A percentile compares a stretch with the other conserved stretches of the same genome.
Evolutionary conservation across 2,888 invertebrate genomes (phyloP).

Genomic region (Drosophila meridionalis): DNA sequence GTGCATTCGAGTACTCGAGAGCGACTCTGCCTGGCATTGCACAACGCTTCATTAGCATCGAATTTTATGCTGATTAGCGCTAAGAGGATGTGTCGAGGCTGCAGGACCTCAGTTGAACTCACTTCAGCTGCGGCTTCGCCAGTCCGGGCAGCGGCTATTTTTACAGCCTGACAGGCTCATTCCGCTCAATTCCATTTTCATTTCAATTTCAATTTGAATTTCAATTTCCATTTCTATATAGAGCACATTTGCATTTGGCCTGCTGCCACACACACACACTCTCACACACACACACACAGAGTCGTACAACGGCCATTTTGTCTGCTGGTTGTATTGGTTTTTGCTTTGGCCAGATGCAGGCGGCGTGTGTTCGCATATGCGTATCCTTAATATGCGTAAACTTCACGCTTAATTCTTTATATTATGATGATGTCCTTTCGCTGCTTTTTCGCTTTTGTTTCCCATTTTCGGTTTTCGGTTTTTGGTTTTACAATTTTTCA

Average conservation of each 20-base stretch:
- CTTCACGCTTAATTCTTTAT: conserved; percentile 83
- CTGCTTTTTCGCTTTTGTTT: conserved; percentile 75
- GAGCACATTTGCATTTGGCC: conserved; percentile 67
- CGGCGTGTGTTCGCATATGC: conserved; percentile 71
- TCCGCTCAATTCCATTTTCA: conserved; percentile 52
- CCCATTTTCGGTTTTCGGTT: conserved; percentile 54
- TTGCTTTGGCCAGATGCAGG: conserved; percentile 71
- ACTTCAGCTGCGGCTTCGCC: conserved; percentile 8
- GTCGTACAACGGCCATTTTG: conserved; percentile 28
- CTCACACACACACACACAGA: conserved; percentile 4
- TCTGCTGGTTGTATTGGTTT: conserved; percentile 39
- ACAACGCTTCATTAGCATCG: conserved; percentile 73
- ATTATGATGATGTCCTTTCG: conserved; percentile 81
- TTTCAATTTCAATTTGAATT: conserved; percentile 23
- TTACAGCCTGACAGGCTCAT: conserved; percentile 65
- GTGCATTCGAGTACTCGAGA: conserved; percentile 54
- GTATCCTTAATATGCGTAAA: conserved; percentile 83
- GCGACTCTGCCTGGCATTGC: conserved; percentile 40
- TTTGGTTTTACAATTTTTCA: conserved; percentile 66
- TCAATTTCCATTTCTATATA: conserved; percentile 17
- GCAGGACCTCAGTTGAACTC: conserved; percentile 6
- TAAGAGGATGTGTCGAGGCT: conserved; percentile 22
- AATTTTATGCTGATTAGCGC: conserved; percentile 78
- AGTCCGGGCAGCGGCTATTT: conserved; percentile 44
- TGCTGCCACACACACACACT: conserved; percentile 32